These are phyloP conservation scores for Actenoides lindsayi DNA, from an alignment of 2,113 vertebrate genomes.

Conservation along the genomic window DNA sequence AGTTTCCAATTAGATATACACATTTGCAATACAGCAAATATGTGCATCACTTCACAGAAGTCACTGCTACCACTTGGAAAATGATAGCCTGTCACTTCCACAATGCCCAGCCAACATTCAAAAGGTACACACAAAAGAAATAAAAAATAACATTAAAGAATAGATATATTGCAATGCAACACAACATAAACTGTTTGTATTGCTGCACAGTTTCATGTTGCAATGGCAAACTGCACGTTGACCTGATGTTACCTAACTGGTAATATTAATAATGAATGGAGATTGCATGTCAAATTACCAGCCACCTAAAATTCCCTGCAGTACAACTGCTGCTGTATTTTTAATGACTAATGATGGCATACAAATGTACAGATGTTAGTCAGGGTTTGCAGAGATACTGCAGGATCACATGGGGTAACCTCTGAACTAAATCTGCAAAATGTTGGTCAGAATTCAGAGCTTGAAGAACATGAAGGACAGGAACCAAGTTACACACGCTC, in stretches of 20 bases:
- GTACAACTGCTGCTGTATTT: neutral
- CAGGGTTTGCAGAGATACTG: neutral
- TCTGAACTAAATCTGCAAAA: neutral
- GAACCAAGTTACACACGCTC: neutral
- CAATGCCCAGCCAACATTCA: neutral
- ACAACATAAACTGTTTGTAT: neutral
- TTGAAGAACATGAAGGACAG: rapidly evolving
- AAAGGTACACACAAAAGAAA: neutral
- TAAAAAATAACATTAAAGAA: neutral
- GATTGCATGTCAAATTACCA: neutral
- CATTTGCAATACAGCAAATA: neutral
- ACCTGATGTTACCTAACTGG: neutral
- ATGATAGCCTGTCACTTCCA: neutral
- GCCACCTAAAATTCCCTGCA: neutral
- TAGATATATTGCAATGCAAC: neutral
- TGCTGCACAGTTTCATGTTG: neutral
- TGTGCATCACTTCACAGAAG: neutral
- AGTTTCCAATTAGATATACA: neutral
- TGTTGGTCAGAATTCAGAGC: neutral
- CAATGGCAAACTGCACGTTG: neutral
- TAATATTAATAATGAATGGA: neutral
- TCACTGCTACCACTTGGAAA: neutral
- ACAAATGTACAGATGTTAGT: neutral
- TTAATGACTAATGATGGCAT: neutral
- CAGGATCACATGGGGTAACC: neutral